These are phyloP conservation scores for Cuniculus paca DNA, from an alignment of 2,797 vertebrate genomes.

Conservation along the genomic window DNA sequence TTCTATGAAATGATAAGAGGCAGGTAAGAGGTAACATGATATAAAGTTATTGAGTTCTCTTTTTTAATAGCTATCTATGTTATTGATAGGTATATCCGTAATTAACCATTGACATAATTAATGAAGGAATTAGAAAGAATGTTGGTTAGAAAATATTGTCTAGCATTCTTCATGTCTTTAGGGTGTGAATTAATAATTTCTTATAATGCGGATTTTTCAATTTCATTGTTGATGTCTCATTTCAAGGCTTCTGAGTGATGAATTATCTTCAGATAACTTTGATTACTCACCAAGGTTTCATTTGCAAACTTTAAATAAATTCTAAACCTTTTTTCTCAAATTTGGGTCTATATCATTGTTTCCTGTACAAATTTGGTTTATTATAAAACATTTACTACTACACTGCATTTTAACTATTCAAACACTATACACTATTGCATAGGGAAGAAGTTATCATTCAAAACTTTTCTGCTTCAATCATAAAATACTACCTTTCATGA, in stretches of 20 bases:
- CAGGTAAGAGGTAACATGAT: not conserved
- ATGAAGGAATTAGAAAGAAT: conserved; percentile 1
- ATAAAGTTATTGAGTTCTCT: not conserved
- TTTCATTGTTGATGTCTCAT: conserved; percentile 13
- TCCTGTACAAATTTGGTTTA: not conserved
- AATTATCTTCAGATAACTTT: not conserved
- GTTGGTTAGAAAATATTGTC: not conserved
- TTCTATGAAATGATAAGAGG: not conserved
- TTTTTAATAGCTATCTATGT: not conserved
- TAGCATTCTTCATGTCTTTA: not conserved
- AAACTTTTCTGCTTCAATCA: not conserved
- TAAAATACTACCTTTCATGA: not conserved
- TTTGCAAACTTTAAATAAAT: not conserved
- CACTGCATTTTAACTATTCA: not conserved
- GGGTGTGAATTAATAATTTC: not conserved
- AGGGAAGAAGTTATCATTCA: not conserved
- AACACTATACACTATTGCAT: not conserved
- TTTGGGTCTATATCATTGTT: not conserved
- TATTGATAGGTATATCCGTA: not conserved
- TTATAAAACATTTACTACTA: not conserved
- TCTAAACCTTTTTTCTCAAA: not conserved
- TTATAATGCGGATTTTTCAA: not conserved
- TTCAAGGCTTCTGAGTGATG: conserved; percentile 40
- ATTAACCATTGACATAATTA: not conserved
- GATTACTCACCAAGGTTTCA: not conserved